phyloP scores from a whole-genome alignment of 2,113 vertebrate genomes.

The Garra rufa region DNA sequence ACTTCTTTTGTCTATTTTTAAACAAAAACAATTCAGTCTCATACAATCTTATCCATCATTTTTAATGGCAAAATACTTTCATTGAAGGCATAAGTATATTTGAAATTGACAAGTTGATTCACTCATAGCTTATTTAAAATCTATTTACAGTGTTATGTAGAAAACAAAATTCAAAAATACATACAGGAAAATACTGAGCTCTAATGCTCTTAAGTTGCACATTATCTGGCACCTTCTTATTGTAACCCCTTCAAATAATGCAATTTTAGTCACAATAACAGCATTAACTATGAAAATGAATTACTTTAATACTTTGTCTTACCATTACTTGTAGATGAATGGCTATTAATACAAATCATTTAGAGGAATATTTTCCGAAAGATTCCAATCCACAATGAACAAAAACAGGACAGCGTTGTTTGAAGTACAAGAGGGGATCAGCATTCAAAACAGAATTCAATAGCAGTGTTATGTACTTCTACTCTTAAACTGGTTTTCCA shows the following conservation, averaged over 20 bases:
- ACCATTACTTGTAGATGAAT: background rate
- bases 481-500: background rate
- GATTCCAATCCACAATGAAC: background rate
- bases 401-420: background rate
- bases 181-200: conserved; percentile 7
- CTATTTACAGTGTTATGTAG: background rate
- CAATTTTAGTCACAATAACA: background rate
- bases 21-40: too few relatives aligned
- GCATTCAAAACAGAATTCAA: background rate
- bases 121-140: conserved; percentile 27
- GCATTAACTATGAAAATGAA: background rate
- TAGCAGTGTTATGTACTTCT: background rate
- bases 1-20: conserved; percentile 29
- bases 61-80: background rate
- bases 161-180: conserved; percentile 35
- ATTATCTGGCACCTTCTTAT: background rate
- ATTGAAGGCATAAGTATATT: background rate
- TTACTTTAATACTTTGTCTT: background rate
- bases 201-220: too few relatives aligned
- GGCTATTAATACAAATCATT: background rate
- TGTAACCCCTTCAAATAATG: background rate
- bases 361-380: conserved; percentile 9
- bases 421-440: background rate
- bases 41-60: too few relatives aligned
- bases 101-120: too few relatives aligned